Base-by-base conservation (phyloP, 2,113 vertebrate genomes). In the Columba janthina region DNA sequence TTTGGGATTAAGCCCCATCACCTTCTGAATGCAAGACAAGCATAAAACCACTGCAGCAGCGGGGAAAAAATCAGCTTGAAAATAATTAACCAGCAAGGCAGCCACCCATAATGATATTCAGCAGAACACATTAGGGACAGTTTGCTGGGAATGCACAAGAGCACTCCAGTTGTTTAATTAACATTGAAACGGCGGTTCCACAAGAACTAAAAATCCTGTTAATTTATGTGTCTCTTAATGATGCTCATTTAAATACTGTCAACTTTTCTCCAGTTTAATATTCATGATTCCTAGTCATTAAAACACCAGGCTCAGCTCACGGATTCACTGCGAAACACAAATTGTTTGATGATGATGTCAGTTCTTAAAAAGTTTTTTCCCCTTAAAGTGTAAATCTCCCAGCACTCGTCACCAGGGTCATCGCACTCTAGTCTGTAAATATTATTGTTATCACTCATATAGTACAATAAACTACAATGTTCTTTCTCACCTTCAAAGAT, bases 181-280 rank as follows among this genome's bases (percentile, higher is more conserved):
- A 98, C 98, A 98, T 98, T 98, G 98, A 98, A 98, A 98, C 91
- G 88, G 97, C 97, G 91, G 98, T 98, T 98, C 98, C 98, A 98
- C 97, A 97, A 98, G 98, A 98, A 98, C 98, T 98, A 98, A 98
- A 98, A 98, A 98, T 98, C 97, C 97, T 98, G 97, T 98, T 98
- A 98, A 98, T 98, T 98, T 98, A 98, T 98, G 98, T 98, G 98
- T 98, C 98, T 98, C 97, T 98, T 98, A 98, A 98, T 98, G 98
- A 98, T 97, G 98, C 97, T 98, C 98, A 98, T 98, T 98, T 98
- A 98, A 98, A 98, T 98, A 98, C 98, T 98, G 98, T 98, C 98
- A 98, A 98, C 97, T 98, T 98, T 98, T 97, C 94, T 95, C 96
- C 82, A 58, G 97, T 97, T 98, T 98, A 98, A 98, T 98, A 98